Percentiles rank a stretch among this genome's conserved stretches.
Evolutionary conservation across 2,797 vertebrate species (phyloP).

Genomic region (Salmo trutta): DNA sequence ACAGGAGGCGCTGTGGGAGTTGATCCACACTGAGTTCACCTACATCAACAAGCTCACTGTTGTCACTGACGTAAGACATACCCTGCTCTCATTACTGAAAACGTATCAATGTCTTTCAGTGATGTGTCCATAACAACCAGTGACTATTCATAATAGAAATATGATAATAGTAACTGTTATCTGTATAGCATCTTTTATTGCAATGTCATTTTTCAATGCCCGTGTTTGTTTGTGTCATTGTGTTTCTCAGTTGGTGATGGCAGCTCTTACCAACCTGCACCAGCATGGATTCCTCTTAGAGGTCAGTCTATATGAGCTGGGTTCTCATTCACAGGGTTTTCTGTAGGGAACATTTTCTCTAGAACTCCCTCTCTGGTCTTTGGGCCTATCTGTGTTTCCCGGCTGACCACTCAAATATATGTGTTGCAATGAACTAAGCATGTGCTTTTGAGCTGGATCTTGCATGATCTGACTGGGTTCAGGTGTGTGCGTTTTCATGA

Average conservation of each 20-base stretch:
- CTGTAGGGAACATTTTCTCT: not conserved
- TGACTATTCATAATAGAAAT: not conserved
- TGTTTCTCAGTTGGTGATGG: conserved; percentile 72
- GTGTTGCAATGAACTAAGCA: no score
- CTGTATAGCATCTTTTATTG: not conserved
- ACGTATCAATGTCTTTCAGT: not conserved
- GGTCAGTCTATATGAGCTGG: conserved; percentile 61
- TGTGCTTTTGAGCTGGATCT: not conserved
- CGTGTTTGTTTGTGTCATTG: not conserved
- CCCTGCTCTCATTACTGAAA: not conserved
- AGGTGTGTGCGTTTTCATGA: not conserved
- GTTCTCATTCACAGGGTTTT: not conserved
- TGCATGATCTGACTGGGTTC: not conserved
- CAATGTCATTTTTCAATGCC: not conserved
- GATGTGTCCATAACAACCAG: not conserved
- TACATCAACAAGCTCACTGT: conserved; percentile 82
- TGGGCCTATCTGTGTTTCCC: not conserved
- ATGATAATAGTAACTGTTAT: not conserved
- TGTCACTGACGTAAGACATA: conserved; percentile 76
- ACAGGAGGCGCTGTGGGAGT: conserved; percentile 88
- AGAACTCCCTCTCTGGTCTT: not conserved
- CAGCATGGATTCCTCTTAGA: conserved; percentile 69
- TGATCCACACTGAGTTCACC: conserved; percentile 80
- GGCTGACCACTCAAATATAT: not conserved
- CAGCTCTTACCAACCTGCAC: conserved; percentile 67